These are phyloP conservation scores for Tipula confusa DNA, from an alignment of 2,888 invertebrate genomes.

Conservation along the genomic window DNA sequence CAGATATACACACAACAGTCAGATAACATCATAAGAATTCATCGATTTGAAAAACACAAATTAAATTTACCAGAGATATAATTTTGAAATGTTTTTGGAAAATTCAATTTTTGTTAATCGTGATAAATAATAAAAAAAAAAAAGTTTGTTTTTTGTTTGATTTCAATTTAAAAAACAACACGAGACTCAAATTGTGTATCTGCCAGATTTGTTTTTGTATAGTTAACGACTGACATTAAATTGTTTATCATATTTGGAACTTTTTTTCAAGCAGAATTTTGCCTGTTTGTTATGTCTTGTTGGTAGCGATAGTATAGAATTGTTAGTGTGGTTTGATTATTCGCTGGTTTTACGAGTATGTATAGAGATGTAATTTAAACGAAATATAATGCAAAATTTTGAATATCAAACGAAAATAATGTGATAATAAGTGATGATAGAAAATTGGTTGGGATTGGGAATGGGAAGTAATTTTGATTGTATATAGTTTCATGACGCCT, in stretches of 20 bases:
- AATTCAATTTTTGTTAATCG: slow-evolving; percentile 6
- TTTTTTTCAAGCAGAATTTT: background rate
- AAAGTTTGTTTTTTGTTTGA: background rate
- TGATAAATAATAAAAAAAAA: background rate
- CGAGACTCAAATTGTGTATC: background rate
- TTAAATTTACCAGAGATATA: slow-evolving; percentile 25
- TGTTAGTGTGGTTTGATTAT: background rate
- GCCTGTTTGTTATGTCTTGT: background rate
- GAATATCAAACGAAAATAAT: background rate
- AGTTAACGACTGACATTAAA: background rate
- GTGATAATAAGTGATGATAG: background rate
- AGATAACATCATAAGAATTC: background rate
- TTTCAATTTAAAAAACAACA: background rate
- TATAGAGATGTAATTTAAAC: background rate
- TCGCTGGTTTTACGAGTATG: background rate
- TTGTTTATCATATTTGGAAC: background rate
- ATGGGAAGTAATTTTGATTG: background rate
- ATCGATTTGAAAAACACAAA: slow-evolving; percentile 1
- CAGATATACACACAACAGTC: background rate
- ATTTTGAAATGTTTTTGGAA: background rate
- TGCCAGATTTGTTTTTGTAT: background rate
- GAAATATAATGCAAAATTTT: background rate
- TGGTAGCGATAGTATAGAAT: background rate
- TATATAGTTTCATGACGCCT: background rate
- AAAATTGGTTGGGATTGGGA: background rate